Conservation (phyloP, 2,888 invertebrate genomes). For the Hylaea fasciaria region DNA sequence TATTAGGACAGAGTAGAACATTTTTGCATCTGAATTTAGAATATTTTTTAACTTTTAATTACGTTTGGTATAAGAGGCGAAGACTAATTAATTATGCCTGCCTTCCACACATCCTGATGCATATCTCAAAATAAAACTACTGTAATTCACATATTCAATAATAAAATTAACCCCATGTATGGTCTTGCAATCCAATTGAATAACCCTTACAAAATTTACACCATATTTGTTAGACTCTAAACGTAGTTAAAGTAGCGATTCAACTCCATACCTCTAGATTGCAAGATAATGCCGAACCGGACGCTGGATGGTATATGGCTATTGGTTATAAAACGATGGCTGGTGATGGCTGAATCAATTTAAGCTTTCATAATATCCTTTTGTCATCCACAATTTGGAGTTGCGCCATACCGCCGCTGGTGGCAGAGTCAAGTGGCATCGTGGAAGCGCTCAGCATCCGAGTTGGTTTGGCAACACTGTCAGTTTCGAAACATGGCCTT, state of each 20-base stretch:
- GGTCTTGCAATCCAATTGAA: no score
- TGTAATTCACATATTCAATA: no score
- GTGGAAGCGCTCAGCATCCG: constrained; percentile 49
- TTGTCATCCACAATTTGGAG: constrained; percentile 53
- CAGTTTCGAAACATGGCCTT: constrained; percentile 37
- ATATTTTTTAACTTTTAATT: no score
- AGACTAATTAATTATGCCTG: no score
- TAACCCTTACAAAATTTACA: no score
- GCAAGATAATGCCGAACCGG: constrained; percentile 1
- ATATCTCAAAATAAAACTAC: no score
- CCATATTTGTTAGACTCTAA: no score
- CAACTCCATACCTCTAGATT: background rate
- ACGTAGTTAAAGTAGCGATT: background rate
- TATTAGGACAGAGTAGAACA: no score
- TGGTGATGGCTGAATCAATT: constrained; percentile 6
- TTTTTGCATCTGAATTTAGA: no score
- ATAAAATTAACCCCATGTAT: no score
- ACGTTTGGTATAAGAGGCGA: no score
- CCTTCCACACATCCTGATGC: no score
- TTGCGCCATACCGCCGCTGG: constrained; percentile 45
- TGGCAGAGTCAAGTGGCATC: constrained; percentile 44
- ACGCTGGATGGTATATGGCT: constrained; percentile 3
- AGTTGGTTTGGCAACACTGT: constrained; percentile 46
- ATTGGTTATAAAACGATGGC: constrained; percentile 11
- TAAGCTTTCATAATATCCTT: constrained; percentile 34